Evolutionary conservation across 2,113 vertebrate species (phyloP).

Genomic region (Dermatemys mawii): DNA sequence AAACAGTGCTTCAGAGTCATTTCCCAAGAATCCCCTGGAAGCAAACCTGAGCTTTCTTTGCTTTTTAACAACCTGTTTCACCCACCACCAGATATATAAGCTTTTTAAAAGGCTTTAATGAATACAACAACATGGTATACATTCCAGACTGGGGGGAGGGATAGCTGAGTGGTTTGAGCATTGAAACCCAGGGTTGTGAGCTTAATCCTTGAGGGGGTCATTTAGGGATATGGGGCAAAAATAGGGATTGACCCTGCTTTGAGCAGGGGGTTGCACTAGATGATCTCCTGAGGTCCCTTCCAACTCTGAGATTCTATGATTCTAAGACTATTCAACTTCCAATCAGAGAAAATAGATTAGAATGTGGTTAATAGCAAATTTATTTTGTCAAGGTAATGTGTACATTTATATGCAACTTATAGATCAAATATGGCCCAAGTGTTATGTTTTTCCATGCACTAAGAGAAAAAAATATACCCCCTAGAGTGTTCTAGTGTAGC

Average conservation of each 20-base stretch:
- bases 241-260: too few species aligned
- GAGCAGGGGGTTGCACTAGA: too few species aligned
- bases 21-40: slow-evolving; percentile 50
- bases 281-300: too few species aligned
- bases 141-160: too few species aligned
- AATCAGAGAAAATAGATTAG: not conserved
- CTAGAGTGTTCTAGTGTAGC: not conserved
- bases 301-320: too few species aligned
- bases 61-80: slow-evolving; percentile 8
- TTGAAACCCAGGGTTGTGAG: too few species aligned
- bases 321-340: not conserved
- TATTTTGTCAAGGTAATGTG: not conserved
- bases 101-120: not conserved
- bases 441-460: not conserved
- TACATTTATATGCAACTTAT: not conserved
- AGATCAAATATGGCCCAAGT: not conserved
- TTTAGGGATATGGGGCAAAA: too few species aligned
- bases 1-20: slow-evolving; percentile 10
- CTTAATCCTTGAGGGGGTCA: too few species aligned
- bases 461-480: slow-evolving; percentile 8
- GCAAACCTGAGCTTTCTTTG: not conserved
- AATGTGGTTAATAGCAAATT: not conserved
- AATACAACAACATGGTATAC: not conserved
- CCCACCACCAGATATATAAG: not conserved
- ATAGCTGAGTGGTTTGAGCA: too few species aligned